phyloP scores from a whole-genome alignment of 2,888 invertebrate species.

The Tetranychus truncatus region DNA sequence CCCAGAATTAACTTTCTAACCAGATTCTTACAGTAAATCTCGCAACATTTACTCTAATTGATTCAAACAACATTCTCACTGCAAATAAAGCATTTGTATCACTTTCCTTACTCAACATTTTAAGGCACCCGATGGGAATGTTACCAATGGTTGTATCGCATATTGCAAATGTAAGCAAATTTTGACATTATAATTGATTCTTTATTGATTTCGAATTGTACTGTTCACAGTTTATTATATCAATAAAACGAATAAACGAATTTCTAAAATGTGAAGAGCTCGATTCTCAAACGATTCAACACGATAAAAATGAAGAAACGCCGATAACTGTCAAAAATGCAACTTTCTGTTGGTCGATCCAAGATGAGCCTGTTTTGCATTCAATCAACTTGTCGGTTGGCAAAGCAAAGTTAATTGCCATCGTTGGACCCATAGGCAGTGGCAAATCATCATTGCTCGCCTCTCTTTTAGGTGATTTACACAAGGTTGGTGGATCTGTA shows the following conservation, averaged over 20 bases:
- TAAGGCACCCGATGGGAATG: slow-evolving; percentile 28
- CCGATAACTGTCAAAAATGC: slow-evolving; percentile 42
- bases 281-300: too few relatives aligned
- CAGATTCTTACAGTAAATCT: too few relatives aligned
- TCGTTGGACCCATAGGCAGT: slow-evolving; percentile 25
- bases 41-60: not conserved
- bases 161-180: too few relatives aligned
- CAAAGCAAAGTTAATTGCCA: slow-evolving; percentile 23
- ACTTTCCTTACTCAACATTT: slow-evolving; percentile 33
- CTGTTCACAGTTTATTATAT: not conserved
- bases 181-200: too few relatives aligned
- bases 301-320: too few relatives aligned
- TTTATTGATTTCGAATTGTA: too few relatives aligned
- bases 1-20: not conserved
- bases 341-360: slow-evolving; percentile 64
- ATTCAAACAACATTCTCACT: slow-evolving; percentile 22
- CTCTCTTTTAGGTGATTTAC: slow-evolving; percentile 28
- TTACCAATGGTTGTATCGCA: too few relatives aligned
- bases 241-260: slow-evolving; percentile 50
- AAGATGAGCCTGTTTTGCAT: slow-evolving; percentile 21
- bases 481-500: slow-evolving; percentile 24
- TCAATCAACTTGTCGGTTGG: slow-evolving; percentile 22
- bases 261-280: slow-evolving; percentile 24
- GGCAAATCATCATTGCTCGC: slow-evolving; percentile 27
- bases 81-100: slow-evolving; percentile 33